These are phyloP conservation scores for Drosophila nannoptera DNA, from an alignment of 1,140 invertebrate species.

Conservation along the genomic window DNA sequence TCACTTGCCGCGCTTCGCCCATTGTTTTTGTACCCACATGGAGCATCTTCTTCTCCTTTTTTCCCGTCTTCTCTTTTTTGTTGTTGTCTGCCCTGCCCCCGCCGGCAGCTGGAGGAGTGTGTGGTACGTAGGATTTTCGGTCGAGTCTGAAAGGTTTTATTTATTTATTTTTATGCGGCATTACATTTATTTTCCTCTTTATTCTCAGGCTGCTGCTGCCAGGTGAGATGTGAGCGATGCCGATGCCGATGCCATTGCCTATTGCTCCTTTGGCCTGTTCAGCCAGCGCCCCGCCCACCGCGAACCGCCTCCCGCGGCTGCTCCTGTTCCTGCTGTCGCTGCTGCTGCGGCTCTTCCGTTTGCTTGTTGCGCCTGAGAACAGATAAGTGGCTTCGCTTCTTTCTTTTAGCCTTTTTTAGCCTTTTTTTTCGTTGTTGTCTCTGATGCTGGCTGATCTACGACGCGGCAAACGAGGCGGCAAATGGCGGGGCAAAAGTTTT, in stretches of 20 bases:
- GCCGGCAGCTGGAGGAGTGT: not conserved
- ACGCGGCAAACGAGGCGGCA: conserved; percentile 38
- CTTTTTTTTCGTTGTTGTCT: conserved; percentile 9
- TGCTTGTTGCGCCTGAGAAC: conserved; percentile 59
- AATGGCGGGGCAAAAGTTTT: conserved; percentile 51
- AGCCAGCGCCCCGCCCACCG: not conserved
- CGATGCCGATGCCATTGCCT: conserved; percentile 21
- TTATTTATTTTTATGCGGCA: conserved; percentile 65
- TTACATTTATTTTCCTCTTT: conserved; percentile 69
- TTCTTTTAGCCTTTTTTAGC: conserved; percentile 16
- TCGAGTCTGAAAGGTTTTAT: conserved; percentile 49
- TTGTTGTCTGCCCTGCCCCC: not conserved
- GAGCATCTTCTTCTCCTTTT: no score
- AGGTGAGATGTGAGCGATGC: conserved; percentile 56
- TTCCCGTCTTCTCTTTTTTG: no score
- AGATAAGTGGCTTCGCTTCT: conserved; percentile 64
- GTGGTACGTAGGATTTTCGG: conserved; percentile 22
- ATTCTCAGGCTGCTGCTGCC: conserved; percentile 43
- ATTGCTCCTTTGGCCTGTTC: conserved; percentile 1
- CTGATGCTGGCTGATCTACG: conserved; percentile 58
- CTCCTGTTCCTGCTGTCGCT: not conserved
- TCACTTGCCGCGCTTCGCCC: not conserved
- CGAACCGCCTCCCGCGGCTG: not conserved
- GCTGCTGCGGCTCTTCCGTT: conserved; percentile 34
- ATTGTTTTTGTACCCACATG: not conserved